These are phyloP conservation scores for Zaprionus gabonicus DNA, from an alignment of 1,140 invertebrate species.

Conservation along the genomic window DNA sequence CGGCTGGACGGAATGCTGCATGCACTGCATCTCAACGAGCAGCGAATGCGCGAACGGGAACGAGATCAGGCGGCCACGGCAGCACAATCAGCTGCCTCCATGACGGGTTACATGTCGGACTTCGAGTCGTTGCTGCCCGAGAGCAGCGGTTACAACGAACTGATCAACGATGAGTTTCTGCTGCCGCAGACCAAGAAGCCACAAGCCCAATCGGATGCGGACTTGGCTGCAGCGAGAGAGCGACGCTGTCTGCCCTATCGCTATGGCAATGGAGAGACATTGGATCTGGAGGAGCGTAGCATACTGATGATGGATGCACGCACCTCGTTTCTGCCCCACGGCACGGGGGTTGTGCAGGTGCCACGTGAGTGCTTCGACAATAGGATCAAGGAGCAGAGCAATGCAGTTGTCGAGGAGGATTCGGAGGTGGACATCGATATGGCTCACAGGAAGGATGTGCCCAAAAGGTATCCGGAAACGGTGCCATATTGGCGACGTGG, in stretches of 20 bases:
- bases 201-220: conserved; percentile 11
- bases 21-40: conserved; percentile 61
- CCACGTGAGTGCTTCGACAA: conserved; percentile 67
- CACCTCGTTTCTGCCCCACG: conserved; percentile 78
- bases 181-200: conserved; percentile 41
- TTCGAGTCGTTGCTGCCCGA: conserved; percentile 60
- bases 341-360: conserved; percentile 43
- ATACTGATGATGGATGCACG: conserved; percentile 81
- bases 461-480: conserved; percentile 31
- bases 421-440: conserved; percentile 17
- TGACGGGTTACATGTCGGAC: conserved; percentile 48
- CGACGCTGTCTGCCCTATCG: conserved; percentile 72
- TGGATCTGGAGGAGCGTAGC: conserved; percentile 77
- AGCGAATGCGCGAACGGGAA: conserved; percentile 46
- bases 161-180: conserved; percentile 70
- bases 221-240: conserved; percentile 35
- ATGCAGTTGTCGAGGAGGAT: conserved; percentile 18
- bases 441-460: conserved; percentile 29
- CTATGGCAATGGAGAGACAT: conserved; percentile 60
- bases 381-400: conserved; percentile 13
- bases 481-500: conserved; percentile 44
- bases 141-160: conserved; percentile 60
- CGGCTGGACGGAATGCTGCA: conserved; percentile 79
- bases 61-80: conserved; percentile 8
- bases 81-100: background rate